Evolutionary conservation across 2,113 vertebrate species (phyloP).

Genomic region (Acinonyx jubatus): DNA sequence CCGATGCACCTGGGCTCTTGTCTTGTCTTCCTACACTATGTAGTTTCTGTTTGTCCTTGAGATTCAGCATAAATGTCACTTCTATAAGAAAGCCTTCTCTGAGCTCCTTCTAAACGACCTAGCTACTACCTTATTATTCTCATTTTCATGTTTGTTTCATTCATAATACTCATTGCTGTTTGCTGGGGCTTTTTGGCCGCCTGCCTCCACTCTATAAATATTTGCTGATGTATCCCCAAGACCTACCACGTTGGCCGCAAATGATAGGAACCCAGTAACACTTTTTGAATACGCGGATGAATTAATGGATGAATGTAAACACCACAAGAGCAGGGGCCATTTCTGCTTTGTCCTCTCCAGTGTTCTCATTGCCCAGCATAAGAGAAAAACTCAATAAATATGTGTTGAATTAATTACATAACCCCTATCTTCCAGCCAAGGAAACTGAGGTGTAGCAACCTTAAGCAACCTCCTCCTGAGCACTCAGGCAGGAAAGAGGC

Average conservation of each 20-base stretch:
- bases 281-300: neutral
- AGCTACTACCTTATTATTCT: neutral
- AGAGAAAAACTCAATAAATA: neutral
- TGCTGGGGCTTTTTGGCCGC: neutral
- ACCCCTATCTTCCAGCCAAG: neutral
- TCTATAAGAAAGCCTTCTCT: neutral
- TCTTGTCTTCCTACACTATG: neutral
- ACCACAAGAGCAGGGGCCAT: neutral
- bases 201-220: neutral
- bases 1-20: neutral
- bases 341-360: neutral
- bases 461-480: neutral
- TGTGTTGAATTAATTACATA: neutral
- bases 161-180: neutral
- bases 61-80: slow-evolving; percentile 14
- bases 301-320: neutral
- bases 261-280: neutral
- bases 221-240: neutral
- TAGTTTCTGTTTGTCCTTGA: slow-evolving; percentile 4
- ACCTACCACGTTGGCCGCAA: neutral
- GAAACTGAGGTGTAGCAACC: neutral
- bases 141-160: neutral
- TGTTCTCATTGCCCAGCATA: neutral
- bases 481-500: neutral
- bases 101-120: neutral